phyloP scores from a whole-genome alignment of 1,140 invertebrate species.

The Drosophila mayri region DNA sequence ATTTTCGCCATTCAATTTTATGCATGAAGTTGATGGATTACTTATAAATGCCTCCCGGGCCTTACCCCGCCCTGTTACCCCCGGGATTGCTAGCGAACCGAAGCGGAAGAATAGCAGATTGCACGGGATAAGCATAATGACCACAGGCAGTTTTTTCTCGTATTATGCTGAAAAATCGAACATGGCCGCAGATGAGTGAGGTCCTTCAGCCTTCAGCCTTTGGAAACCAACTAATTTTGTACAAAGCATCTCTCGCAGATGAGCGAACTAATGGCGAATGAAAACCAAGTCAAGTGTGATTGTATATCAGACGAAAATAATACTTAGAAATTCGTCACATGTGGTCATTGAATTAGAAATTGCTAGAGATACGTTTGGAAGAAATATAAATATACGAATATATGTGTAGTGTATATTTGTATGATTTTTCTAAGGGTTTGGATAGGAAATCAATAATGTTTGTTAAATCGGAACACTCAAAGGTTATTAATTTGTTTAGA shows the following conservation, averaged over 20 bases:
- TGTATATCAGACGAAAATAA: conserved; percentile 1
- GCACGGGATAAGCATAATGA: conserved; percentile 46
- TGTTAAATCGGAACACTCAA: not conserved
- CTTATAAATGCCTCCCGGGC: conserved; percentile 56
- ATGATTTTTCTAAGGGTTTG: not conserved
- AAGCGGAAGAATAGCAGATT: conserved; percentile 46
- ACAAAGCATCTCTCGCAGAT: not conserved
- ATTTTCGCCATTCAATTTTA: conserved; percentile 72
- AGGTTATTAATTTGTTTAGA: not conserved
- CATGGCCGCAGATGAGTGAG: conserved; percentile 3
- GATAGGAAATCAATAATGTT: not conserved
- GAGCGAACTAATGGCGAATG: not conserved
- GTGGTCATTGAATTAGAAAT: conserved; percentile 6
- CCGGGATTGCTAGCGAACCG: conserved; percentile 11
- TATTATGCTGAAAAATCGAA: not conserved
- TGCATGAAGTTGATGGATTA: conserved; percentile 80
- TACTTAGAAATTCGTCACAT: conserved; percentile 11
- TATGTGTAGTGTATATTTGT: not conserved
- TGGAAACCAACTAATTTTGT: not conserved
- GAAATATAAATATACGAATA: not conserved
- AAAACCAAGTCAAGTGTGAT: conserved; percentile 21
- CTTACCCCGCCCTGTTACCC: not conserved
- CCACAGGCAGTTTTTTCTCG: conserved; percentile 32
- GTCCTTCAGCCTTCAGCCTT: not conserved
- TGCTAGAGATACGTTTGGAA: not conserved